Conservation (phyloP, 2,888 invertebrate species). For the Drosophila meridiana region DNA sequence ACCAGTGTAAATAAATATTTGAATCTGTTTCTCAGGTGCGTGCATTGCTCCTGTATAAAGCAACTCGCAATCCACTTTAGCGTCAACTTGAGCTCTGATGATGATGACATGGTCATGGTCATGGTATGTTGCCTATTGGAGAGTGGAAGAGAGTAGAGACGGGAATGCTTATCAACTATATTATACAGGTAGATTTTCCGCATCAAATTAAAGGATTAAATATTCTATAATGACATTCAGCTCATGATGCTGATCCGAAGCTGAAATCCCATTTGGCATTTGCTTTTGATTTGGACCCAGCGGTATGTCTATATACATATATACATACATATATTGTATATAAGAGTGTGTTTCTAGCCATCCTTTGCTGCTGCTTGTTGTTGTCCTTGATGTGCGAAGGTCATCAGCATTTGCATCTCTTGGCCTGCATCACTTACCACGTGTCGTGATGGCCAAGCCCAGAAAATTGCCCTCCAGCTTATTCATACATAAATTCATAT, state of each 20-base stretch:
- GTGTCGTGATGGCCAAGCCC: slow-evolving; percentile 73
- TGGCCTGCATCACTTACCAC: slow-evolving; percentile 41
- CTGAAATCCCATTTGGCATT: slow-evolving; percentile 65
- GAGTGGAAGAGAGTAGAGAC: slow-evolving; percentile 13
- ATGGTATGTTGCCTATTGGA: slow-evolving; percentile 56
- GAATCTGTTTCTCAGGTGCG: slow-evolving; percentile 50
- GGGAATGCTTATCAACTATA: slow-evolving; percentile 41
- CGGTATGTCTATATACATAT: background rate
- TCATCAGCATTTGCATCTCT: slow-evolving; percentile 75
- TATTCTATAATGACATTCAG: slow-evolving; percentile 55
- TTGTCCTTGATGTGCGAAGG: slow-evolving; percentile 70
- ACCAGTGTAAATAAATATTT: slow-evolving; percentile 29
- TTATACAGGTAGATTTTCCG: slow-evolving; percentile 69
- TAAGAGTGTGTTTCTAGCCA: background rate
- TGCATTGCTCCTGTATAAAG: slow-evolving; percentile 60
- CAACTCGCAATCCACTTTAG: slow-evolving; percentile 62
- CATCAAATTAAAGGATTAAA: slow-evolving; percentile 74
- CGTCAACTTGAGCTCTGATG: slow-evolving; percentile 68
- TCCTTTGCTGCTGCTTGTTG: slow-evolving; percentile 6
- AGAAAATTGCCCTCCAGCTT: slow-evolving; percentile 57
- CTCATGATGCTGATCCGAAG: slow-evolving; percentile 32
- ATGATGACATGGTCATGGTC: slow-evolving; percentile 67
- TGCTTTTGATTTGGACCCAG: slow-evolving; percentile 43
- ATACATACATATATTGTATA: background rate
- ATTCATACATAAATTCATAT: slow-evolving; percentile 74